Conservation (phyloP, 2,888 invertebrate genomes). For the Ichneumon xanthorius region DNA sequence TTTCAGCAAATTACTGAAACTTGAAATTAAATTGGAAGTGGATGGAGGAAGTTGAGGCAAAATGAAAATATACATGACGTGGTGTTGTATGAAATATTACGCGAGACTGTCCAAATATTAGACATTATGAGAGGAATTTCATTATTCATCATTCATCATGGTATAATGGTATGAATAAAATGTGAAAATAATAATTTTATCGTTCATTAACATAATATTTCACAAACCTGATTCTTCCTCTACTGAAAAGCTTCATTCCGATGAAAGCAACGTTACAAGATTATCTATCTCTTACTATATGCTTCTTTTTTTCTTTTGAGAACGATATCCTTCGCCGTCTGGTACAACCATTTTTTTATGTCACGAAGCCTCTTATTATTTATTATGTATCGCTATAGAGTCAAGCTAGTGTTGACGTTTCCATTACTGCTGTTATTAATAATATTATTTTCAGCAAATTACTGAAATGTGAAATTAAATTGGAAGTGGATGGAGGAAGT, state of each 20-base stretch:
- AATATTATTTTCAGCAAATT: background rate
- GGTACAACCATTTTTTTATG: background rate
- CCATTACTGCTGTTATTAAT: background rate
- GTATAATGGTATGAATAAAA: too few relatives aligned
- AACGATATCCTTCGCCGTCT: background rate
- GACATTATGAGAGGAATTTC: too few relatives aligned
- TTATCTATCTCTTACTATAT: background rate
- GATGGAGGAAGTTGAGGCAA: background rate
- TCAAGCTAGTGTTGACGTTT: slow-evolving; percentile 52
- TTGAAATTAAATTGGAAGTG: background rate
- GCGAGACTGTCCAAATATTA: too few relatives aligned
- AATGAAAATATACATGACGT: too few relatives aligned
- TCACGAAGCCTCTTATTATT: slow-evolving; percentile 49
- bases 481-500: background rate
- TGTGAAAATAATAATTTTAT: too few relatives aligned
- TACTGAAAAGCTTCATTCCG: background rate
- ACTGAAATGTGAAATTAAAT: background rate
- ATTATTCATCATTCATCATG: too few relatives aligned
- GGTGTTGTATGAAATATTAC: too few relatives aligned
- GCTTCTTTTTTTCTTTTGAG: background rate
- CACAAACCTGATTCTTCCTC: too few relatives aligned
- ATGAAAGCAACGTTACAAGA: background rate
- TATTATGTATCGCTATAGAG: slow-evolving; percentile 61
- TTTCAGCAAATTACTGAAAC: background rate
- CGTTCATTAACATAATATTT: too few relatives aligned